Percentiles rank a stretch among this genome's conserved stretches.
Evolutionary conservation across 2,888 invertebrate species (phyloP).

Genomic region (Ichneumon xanthorius): DNA sequence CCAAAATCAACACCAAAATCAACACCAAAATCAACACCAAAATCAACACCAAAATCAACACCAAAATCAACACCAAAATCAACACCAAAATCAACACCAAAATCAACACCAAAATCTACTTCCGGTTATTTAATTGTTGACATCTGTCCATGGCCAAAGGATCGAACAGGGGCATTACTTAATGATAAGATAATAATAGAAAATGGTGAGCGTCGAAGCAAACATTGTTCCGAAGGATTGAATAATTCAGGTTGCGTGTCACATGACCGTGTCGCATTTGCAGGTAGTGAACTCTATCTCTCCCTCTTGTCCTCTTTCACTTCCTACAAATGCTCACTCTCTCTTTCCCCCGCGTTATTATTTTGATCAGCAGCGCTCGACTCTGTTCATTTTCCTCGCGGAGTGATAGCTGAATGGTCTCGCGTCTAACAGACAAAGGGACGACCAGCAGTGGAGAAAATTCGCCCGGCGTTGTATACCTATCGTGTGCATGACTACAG

Average conservation of each 20-base stretch:
- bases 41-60: too few relatives aligned
- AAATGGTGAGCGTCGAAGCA: not conserved
- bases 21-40: too few relatives aligned
- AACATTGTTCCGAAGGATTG: not conserved
- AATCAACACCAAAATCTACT: not conserved
- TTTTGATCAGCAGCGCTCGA: not conserved
- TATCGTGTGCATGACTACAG: not conserved
- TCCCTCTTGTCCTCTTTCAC: not conserved
- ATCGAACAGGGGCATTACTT: not conserved
- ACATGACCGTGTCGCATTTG: not conserved
- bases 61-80: too few relatives aligned
- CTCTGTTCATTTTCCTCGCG: not conserved
- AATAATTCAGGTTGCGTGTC: constrained; percentile 46
- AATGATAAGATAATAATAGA: not conserved
- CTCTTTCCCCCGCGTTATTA: not conserved
- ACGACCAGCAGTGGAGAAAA: not conserved
- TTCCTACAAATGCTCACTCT: not conserved
- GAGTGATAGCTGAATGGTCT: not conserved
- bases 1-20: too few relatives aligned
- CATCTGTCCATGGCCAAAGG: not conserved
- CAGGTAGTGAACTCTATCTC: not conserved
- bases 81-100: not conserved
- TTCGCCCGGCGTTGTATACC: not conserved
- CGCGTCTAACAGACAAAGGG: not conserved
- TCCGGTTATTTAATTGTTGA: not conserved